A percentile compares a stretch with the other conserved stretches of the same genome.
Evolutionary conservation across 2,113 vertebrate species (phyloP).

Genomic region (Chlorodrepanis virens): DNA sequence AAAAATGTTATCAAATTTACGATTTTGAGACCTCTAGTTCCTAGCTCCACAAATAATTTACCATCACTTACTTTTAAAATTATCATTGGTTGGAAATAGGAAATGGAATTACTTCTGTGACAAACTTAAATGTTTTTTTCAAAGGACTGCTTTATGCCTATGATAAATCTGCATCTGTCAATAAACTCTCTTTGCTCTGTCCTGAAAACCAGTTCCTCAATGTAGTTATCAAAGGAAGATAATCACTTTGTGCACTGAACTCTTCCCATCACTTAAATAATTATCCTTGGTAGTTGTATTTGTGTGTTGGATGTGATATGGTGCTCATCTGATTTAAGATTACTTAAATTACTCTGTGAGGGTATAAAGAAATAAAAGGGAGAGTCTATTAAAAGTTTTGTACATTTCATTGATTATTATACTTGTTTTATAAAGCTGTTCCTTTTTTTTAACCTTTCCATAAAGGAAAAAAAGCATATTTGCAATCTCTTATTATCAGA

Average conservation of each 20-base stretch:
- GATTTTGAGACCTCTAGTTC: not conserved
- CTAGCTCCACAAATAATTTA: not conserved
- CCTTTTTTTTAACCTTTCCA: not conserved
- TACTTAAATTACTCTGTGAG: not conserved
- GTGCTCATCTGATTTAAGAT: not conserved
- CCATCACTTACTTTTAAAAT: slow-evolving; percentile 3
- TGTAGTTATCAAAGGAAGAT: not conserved
- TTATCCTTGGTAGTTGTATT: not conserved
- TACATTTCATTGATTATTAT: not conserved
- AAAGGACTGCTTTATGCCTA: not conserved
- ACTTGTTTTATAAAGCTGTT: not conserved
- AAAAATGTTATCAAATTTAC: not conserved
- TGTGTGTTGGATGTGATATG: not conserved
- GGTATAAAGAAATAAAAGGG: not conserved
- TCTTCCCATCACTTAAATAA: not conserved
- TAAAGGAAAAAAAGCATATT: not conserved
- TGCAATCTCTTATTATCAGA: not conserved
- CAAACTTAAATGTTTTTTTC: slow-evolving; percentile 25
- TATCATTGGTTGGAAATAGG: not conserved
- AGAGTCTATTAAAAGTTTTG: not conserved
- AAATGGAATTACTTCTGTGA: not conserved
- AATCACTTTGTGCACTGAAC: not conserved
- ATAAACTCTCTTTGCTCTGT: not conserved
- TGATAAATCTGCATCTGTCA: not conserved
- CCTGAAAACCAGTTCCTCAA: not conserved